Evolutionary conservation across 2,888 invertebrate genomes (phyloP), one percentile per base, ranked within the genome.

Genomic region (Drosophila setosimentum): DNA sequence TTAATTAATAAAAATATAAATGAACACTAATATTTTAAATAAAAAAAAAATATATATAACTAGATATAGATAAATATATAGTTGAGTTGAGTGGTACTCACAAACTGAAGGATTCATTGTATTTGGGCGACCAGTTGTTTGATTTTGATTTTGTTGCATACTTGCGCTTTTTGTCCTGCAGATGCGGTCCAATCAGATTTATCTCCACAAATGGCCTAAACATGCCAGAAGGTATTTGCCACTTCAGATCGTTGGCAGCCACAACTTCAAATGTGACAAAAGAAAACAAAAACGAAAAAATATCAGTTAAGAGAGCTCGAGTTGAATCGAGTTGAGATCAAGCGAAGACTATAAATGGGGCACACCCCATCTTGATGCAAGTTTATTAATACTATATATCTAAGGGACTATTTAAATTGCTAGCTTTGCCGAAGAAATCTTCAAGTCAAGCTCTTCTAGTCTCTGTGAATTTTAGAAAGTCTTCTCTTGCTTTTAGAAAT

Each of bases 161-260:
- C 94, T 99, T 99, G 83, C 99, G 95, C 93, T 99, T 99, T 94
- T 99, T 99, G 92, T 99, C 99, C 55, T 98, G 97, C 68, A 99
- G 94, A 92, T 99, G 98, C 3, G 99, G 99, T 54, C 99, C 99
- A 90, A 99, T 99, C 65, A 99, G 95, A 93, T 99, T 98, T 58
- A 99, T 98, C 94, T 99, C 99, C 62, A 99, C 98, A 94, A 99
- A 99, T 62, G 99, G 99, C 92, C 99, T 96, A 95, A 99, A 99
- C 97, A 99, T 99, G 57, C 98, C 98, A 48, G 98, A 97, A 29
- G 97, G 96, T 83, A 98, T 96, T 87, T 97, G 97, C 99, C 99
- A 99, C 93, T 99, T 99, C 67, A 99, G 94, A 93, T 99, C 99
- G 93, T 99, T 99, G 18, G 99, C 99, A 67, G 99, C 99, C 75